Base-by-base conservation (phyloP, 2,888 invertebrate genomes). In the Cheilosia vernalis region DNA sequence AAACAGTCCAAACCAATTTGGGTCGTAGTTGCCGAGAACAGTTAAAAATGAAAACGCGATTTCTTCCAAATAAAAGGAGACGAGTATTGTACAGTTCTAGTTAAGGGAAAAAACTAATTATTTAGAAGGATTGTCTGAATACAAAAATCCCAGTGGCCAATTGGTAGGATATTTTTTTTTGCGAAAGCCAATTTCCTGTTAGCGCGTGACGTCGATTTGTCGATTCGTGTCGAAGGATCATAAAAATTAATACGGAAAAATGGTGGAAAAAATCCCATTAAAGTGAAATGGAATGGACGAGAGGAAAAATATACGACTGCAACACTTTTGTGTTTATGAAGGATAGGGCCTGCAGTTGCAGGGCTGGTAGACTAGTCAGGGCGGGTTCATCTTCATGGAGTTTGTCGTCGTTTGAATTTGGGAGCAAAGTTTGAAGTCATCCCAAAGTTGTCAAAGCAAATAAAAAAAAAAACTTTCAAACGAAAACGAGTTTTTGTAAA, bases 161-260 rank as follows among this genome's bases (percentile, higher is more conserved):
- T 67, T 73, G 82, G 61, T 42, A 63, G 44, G 67, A 60, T 60
- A 60, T 33, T 33, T 64, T 63, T 30, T 24, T 10, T 19, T 21
- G 42, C 6, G 53, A 17, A 33, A 27, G 42, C 42, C 15, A 17
- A 47, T 6, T 58, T 17, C 37, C 19, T 9, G 21, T 69, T 51
- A 69, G 53, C 69, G 42, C 74, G 83, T 83, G 74, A 69, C 60
- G 70, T 64, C 72, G 67, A 85, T 85, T 72, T 81, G 81, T 81
- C 67, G 76, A 72, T 84, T 56, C 80, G 37, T 84, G 84, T 80
- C 70, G 58, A 74, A 70, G 61, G 66, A 60, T 81, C 81, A 77
- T 85, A 81, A 85, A 81, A 85, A 77, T 81, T 81, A 51, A 79
- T 69, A 56, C 40, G 51, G 9, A 60, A 58, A 70, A 53, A 21